phyloP scores from a whole-genome alignment of 2,888 invertebrate genomes.

The Drosophila differens region DNA sequence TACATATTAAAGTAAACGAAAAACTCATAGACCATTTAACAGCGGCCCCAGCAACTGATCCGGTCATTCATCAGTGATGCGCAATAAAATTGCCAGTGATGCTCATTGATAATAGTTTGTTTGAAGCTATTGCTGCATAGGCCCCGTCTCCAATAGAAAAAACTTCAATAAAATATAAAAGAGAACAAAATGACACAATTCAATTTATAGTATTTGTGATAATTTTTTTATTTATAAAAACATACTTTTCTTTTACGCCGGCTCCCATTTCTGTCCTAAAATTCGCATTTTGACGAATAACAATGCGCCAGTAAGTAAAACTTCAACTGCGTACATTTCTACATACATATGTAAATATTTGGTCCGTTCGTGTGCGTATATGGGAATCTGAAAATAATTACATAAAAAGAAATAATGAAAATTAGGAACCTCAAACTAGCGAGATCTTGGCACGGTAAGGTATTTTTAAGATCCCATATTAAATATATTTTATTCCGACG shows the following conservation, averaged over 20 bases:
- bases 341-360: neutral
- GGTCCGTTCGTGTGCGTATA: neutral
- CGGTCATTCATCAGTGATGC: neutral
- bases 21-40: neutral
- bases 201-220: neutral
- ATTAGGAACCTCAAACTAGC: too few relatives aligned
- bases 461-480: too few relatives aligned
- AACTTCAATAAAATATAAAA: neutral
- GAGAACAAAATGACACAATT: neutral
- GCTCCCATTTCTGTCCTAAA: neutral
- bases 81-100: neutral
- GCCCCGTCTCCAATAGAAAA: neutral
- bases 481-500: too few relatives aligned
- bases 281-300: neutral
- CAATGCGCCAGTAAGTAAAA: neutral
- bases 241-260: neutral
- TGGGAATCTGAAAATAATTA: neutral
- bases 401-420: neutral
- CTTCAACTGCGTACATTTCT: neutral
- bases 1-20: neutral
- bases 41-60: neutral
- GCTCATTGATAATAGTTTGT: neutral
- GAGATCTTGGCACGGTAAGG: too few relatives aligned
- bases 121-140: neutral
- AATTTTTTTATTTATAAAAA: neutral